Base-by-base conservation (phyloP, 2,888 invertebrate genomes). In the Pandemis corylana region DNA sequence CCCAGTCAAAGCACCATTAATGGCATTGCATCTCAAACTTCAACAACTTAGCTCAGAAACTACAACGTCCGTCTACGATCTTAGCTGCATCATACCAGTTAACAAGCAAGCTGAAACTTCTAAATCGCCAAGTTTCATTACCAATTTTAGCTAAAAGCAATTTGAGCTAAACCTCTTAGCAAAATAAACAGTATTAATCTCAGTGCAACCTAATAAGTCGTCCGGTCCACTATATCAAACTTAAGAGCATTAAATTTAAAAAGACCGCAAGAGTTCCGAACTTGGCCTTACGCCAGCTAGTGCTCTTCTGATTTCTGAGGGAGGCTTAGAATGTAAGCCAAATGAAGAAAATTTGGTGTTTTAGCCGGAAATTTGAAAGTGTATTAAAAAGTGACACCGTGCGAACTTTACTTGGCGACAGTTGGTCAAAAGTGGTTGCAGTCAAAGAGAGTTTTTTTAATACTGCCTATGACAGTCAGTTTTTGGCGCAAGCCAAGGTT, bases 221-320 rank as follows among this genome's bases (percentile, higher is more conserved):
- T 90, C 73, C 80, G 84, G 87, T 86, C 83, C 85, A 89, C 87
- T 90, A 88, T 88, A 90, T 92, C 89, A 91, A 90, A 90, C 87
- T 89, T 90, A 91, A 91, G 90, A 92, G 90, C 85, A 91, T 91
- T 91, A 93, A 89, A 89, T 87, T 87, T 89, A 80, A 88, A 90
- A 90, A 89, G 86, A 84, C 83, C 82, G 82, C 84, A 84, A 77
- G 77, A 85, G 81, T 82, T 81, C 72, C 76, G 72, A 79, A 84
- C 81, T 87, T 91, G 92, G 91, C 91, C 76, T 71, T 72, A 72
- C 77, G 89, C 92, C 93, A 90, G 82, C 70, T 73, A 78, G 77
- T 79, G 77, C 81, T 81, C 81, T 80, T 79, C 81, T 84, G 82
- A 85, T 83, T 85, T 82, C 82, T 80, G 78, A 80, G 79, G 81